These are phyloP conservation scores for Timema cristinae DNA, from an alignment of 2,888 invertebrate genomes.

Conservation along the genomic window DNA sequence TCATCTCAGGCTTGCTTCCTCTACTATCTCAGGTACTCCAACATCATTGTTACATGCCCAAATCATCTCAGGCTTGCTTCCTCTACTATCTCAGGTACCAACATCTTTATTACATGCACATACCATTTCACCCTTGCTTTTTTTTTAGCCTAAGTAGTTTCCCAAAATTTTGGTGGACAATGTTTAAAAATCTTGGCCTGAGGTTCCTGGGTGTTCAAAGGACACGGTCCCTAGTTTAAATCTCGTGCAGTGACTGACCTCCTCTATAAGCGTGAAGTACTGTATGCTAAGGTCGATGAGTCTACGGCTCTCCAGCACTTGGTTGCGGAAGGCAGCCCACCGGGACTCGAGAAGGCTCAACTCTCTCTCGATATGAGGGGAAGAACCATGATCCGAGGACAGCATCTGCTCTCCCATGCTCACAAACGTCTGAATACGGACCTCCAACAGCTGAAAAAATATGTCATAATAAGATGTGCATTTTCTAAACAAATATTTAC, in stretches of 20 bases:
- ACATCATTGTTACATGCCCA: no score
- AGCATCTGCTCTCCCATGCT: constrained; percentile 56
- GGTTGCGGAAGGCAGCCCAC: constrained; percentile 65
- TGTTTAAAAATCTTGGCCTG: no score
- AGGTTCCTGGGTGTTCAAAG: no score
- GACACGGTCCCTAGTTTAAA: no score
- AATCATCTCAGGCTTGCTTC: no score
- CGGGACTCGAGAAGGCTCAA: constrained; percentile 57
- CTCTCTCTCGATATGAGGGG: constrained; percentile 59
- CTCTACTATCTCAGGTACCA: no score
- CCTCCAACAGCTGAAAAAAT: constrained; percentile 59
- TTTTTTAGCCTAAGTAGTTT: no score
- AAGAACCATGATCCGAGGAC: constrained; percentile 41
- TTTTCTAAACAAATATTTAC: background rate
- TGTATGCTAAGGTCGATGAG: constrained; percentile 64
- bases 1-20: no score
- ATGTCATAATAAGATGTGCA: constrained; percentile 15
- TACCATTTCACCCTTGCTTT: no score
- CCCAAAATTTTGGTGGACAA: no score
- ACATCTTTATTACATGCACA: no score
- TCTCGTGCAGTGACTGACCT: constrained; percentile 48
- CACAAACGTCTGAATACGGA: constrained; percentile 65
- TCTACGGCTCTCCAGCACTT: constrained; percentile 60
- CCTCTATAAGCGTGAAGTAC: constrained; percentile 69
- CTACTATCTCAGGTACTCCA: no score